Percentiles rank a stretch among this genome's conserved stretches.
Evolutionary conservation across 1,140 invertebrate genomes (phyloP).

Genomic region (Sipha flava): DNA sequence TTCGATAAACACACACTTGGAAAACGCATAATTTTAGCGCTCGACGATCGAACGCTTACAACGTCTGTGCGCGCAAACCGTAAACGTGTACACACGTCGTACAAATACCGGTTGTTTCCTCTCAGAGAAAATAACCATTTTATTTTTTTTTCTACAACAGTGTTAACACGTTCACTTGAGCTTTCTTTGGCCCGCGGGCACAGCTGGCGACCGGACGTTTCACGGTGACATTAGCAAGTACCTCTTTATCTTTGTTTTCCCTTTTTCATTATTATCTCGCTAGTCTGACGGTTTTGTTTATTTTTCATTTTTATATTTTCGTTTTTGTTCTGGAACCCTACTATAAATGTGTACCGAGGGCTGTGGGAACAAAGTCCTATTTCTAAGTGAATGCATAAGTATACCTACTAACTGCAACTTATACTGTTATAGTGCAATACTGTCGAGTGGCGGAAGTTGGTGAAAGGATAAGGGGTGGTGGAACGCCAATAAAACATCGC

Average conservation of each 20-base stretch:
- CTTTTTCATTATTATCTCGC: background rate
- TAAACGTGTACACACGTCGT: background rate
- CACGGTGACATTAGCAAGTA: slow-evolving; percentile 11
- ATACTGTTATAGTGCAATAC: background rate
- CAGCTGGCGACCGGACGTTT: slow-evolving; percentile 14
- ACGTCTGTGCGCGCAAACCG: background rate
- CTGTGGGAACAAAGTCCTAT: slow-evolving; percentile 4
- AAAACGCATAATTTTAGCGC: background rate
- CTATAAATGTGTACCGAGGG: too few species aligned
- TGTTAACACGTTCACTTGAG: background rate
- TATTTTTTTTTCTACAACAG: background rate
- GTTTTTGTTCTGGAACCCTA: slow-evolving; percentile 14
- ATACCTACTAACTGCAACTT: background rate
- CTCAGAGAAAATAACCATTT: background rate
- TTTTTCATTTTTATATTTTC: background rate
- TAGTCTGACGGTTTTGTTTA: background rate
- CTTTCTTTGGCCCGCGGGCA: background rate
- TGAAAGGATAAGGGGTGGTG: too few species aligned
- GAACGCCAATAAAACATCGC: background rate
- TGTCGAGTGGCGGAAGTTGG: background rate
- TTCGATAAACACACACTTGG: background rate
- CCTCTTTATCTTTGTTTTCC: background rate
- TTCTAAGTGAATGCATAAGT: background rate
- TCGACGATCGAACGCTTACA: background rate
- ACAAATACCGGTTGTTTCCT: background rate